These are phyloP conservation scores for Halcyon leucocephala DNA, from an alignment of 2,797 vertebrate species.

Conservation along the genomic window DNA sequence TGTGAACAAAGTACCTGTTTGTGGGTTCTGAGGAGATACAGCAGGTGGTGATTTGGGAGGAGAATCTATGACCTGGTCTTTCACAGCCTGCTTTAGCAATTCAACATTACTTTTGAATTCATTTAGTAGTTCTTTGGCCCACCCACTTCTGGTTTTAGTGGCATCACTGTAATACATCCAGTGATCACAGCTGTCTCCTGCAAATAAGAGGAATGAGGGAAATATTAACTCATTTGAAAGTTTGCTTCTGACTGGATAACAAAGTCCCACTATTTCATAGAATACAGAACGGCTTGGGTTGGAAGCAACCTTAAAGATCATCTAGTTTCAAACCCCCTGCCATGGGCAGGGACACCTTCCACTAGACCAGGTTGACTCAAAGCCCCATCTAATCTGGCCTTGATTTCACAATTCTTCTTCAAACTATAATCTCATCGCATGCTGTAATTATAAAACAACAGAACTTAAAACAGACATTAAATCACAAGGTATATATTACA, in stretches of 20 bases:
- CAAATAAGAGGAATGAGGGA: background rate
- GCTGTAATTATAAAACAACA: background rate
- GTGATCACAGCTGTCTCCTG: conserved; percentile 91
- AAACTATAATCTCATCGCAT: background rate
- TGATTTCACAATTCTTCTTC: background rate
- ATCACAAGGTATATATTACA: background rate
- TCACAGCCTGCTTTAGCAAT: conserved; percentile 89
- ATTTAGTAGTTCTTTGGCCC: conserved; percentile 89
- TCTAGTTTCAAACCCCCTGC: background rate
- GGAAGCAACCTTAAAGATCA: background rate
- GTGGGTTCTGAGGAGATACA: conserved; percentile 86
- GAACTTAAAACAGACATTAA: background rate
- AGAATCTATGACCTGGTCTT: conserved; percentile 81
- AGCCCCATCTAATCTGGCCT: background rate
- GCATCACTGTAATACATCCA: conserved; percentile 98
- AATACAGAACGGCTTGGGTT: background rate
- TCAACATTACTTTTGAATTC: conserved; percentile 95
- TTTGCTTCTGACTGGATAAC: background rate
- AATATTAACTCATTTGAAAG: conserved; percentile 4
- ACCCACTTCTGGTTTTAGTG: conserved; percentile 91
- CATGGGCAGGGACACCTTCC: background rate
- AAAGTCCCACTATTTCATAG: background rate
- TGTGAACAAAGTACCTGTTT: conserved; percentile 74
- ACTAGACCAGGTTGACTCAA: background rate
- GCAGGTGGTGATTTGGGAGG: conserved; percentile 78